A percentile compares a stretch with the other conserved stretches of the same genome.
phyloP scores from a whole-genome alignment of 2,113 vertebrate genomes.

The Rhinolophus sinicus region DNA sequence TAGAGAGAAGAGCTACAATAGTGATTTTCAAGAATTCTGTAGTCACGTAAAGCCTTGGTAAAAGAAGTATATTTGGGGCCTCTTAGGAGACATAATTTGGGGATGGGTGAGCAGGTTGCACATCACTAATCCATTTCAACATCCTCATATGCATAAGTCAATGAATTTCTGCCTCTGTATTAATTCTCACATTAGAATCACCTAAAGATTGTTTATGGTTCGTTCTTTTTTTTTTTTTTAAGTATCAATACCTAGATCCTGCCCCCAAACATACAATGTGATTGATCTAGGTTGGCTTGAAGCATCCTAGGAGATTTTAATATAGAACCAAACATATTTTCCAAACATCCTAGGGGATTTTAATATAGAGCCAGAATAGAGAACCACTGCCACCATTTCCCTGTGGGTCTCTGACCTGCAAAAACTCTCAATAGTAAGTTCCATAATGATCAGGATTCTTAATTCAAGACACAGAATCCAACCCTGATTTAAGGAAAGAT shows the following conservation, averaged over 20 bases:
- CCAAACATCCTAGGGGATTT: background rate
- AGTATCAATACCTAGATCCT: background rate
- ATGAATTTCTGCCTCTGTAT: background rate
- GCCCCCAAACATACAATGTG: background rate
- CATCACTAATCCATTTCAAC: background rate
- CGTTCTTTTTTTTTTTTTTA: background rate
- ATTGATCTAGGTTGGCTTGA: background rate
- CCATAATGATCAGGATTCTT: background rate
- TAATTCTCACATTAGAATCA: conserved; percentile 18
- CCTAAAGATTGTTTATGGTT: background rate
- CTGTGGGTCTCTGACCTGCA: background rate
- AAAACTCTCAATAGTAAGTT: background rate
- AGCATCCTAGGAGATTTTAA: background rate
- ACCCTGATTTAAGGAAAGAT: background rate
- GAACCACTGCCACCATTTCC: background rate
- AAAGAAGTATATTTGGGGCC: background rate
- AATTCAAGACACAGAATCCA: background rate
- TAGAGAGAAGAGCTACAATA: background rate
- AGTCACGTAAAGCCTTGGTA: background rate
- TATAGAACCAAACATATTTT: background rate
- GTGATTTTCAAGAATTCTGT: background rate
- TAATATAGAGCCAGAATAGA: background rate
- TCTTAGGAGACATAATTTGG: background rate
- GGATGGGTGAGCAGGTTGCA: background rate
- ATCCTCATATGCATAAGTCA: background rate